A percentile compares a stretch with the other conserved stretches of the same genome.
phyloP scores from a whole-genome alignment of 2,797 vertebrate genomes.

The Pteropus rufus region DNA sequence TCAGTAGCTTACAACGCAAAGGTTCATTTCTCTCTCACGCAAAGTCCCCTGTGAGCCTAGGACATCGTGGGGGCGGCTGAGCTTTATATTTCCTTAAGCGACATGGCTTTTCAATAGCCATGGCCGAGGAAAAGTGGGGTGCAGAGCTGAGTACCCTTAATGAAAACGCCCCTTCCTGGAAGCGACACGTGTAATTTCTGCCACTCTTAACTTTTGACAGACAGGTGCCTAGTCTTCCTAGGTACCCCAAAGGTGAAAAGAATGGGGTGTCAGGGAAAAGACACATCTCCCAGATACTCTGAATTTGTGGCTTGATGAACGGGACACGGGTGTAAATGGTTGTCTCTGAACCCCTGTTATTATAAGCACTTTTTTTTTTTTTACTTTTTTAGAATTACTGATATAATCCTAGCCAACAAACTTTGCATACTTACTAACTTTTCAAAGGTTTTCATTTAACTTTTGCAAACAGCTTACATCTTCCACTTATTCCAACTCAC shows the following conservation, averaged over 20 bases:
- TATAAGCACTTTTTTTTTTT: neutral
- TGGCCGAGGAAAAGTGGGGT: neutral
- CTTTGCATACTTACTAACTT: neutral
- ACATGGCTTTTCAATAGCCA: neutral
- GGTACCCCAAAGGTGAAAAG: neutral
- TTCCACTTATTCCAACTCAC: neutral
- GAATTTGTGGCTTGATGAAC: neutral
- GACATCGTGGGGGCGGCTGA: neutral
- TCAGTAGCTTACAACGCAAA: neutral
- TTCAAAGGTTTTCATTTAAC: neutral
- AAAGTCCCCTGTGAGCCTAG: neutral
- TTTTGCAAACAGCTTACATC: neutral
- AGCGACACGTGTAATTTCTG: neutral
- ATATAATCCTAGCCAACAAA: neutral
- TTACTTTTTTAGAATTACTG: neutral
- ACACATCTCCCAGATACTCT: neutral
- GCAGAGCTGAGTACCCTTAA: neutral
- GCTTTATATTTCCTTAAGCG: neutral
- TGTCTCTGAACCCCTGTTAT: neutral
- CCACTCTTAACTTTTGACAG: neutral
- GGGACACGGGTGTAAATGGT: neutral
- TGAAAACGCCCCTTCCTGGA: neutral
- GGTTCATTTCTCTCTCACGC: neutral
- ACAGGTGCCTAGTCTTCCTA: neutral
- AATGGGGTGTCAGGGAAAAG: neutral